These are phyloP conservation scores for Toxotes jaculatrix DNA, from an alignment of 2,113 vertebrate genomes.

Conservation along the genomic window DNA sequence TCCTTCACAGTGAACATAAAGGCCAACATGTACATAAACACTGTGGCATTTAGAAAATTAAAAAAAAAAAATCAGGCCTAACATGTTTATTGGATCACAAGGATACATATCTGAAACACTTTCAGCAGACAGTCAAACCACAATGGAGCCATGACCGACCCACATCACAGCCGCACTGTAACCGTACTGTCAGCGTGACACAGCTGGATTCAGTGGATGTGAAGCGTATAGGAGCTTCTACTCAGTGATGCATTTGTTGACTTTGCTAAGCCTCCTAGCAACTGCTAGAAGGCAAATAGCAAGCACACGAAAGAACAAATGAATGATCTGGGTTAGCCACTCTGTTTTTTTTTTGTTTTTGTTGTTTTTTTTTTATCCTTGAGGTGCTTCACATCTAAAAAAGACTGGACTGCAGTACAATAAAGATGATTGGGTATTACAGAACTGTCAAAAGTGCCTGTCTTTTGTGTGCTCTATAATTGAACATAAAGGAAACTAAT, in stretches of 20 bases:
- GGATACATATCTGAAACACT: not conserved
- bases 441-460: constrained; percentile 1
- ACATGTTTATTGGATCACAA: too few relatives aligned
- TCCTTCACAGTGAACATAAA: too few relatives aligned
- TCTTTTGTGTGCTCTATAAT: constrained; percentile 35
- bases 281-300: not conserved
- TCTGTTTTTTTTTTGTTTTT: not conserved
- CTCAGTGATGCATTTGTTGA: not conserved
- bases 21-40: too few relatives aligned
- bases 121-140: not conserved
- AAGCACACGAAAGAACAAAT: not conserved
- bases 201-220: not conserved
- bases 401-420: constrained; percentile 43
- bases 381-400: constrained; percentile 11
- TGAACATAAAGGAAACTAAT: constrained; percentile 28
- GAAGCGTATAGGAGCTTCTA: not conserved
- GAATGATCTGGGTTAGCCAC: not conserved
- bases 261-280: not conserved
- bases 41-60: too few relatives aligned
- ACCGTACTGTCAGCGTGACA: not conserved
- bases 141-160: not conserved
- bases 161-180: not conserved
- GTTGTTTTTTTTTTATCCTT: not conserved
- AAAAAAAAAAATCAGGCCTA: too few relatives aligned
- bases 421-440: constrained; percentile 54